phyloP scores from a whole-genome alignment of 2,888 invertebrate species.

The Scaptomyza flava region DNA sequence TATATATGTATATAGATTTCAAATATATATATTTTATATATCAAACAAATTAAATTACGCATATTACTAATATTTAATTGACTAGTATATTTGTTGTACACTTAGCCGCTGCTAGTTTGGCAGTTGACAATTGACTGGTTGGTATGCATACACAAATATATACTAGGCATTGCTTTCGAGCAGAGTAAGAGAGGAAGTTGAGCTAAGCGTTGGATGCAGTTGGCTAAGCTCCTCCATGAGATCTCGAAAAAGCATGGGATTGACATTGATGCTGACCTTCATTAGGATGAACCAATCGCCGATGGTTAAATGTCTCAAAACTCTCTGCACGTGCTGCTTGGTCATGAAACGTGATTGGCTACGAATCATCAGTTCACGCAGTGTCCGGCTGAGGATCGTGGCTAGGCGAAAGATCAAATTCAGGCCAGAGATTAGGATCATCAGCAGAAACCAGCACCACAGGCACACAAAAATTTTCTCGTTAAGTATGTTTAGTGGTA shows the following conservation, averaged over 20 bases:
- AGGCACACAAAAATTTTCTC: constrained; percentile 91
- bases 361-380: constrained; percentile 78
- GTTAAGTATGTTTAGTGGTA: constrained; percentile 91
- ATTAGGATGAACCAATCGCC: constrained; percentile 93
- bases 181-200: constrained; percentile 56
- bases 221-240: constrained; percentile 86
- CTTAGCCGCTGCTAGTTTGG: too few relatives aligned
- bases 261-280: constrained; percentile 91
- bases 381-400: constrained; percentile 85
- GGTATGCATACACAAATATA: not conserved
- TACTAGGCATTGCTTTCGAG: constrained; percentile 56
- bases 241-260: constrained; percentile 89
- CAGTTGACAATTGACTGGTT: too few relatives aligned
- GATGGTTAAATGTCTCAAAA: constrained; percentile 84
- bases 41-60: not conserved
- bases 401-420: constrained; percentile 88
- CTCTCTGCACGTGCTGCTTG: constrained; percentile 68
- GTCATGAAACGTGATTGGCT: constrained; percentile 76
- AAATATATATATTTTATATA: too few relatives aligned
- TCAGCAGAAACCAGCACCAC: constrained; percentile 91
- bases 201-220: constrained; percentile 42
- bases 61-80: not conserved
- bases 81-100: not conserved
- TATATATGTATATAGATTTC: too few relatives aligned
- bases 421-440: constrained; percentile 87